Base-by-base conservation (phyloP, 2,797 vertebrate species). In the Hippoglossus hippoglossus region DNA sequence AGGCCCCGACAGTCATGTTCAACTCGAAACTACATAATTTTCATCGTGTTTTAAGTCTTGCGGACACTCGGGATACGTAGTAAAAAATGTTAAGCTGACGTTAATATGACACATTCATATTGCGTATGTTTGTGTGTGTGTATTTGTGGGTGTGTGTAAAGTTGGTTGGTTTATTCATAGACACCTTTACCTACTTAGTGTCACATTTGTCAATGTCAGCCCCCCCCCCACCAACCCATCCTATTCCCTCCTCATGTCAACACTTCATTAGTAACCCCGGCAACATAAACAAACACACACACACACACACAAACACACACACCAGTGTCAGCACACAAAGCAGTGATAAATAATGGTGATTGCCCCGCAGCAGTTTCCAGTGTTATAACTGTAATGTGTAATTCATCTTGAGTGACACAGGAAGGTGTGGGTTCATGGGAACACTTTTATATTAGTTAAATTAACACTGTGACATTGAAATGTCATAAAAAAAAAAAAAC, bases 181-280 rank as follows among this genome's bases (percentile, higher is more conserved):
- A 82, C 87, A 87, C 82, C 83, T 89, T 89, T 87, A 85, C 80
- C 80, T 89, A 91, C 83, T 91, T 91, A 90, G 87, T 85, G 84
- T 91, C 79, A 76, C 91, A 91, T 93, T 93, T 85, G 91, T 94
- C 91, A 93, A 64, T 88, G 89, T 93, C 89, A 92, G 83, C 46
- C 79, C 79, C 79, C 49, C 56, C 59, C 63, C 75, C 88, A 87
- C 80, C 89, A 4, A 5, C 26, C 6, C 28, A 5, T 7, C 6
- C 28, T 7, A 88, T 92, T 89, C 88, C 89, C 59, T 77, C 77
- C 80, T 85, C 86, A 74, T 93, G 88, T 94, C 92, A 93, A 88
- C 92, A 92, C 92, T 82, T 92, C 84, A 91, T 94, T 93, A 93
- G 89, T 90, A 90, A 91, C 82, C 81, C 67, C 54, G 16, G 82